phyloP scores from a whole-genome alignment of 1,140 invertebrate genomes.

The Heliconius nattereri region DNA sequence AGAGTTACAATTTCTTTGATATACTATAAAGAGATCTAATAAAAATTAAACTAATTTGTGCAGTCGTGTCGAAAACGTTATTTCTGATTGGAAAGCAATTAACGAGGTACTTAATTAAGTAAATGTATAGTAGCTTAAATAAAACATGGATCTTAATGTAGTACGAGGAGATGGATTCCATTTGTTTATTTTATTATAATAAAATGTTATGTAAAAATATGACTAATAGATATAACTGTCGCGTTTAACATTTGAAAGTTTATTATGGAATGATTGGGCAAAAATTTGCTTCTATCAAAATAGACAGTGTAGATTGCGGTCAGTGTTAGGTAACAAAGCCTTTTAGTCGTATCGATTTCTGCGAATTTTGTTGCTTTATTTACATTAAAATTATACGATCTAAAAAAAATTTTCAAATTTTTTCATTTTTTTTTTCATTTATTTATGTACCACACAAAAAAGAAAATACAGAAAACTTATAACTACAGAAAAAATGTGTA shows the following conservation, averaged over 20 bases:
- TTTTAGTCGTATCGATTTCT: background rate
- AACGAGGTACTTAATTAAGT: slow-evolving; percentile 42
- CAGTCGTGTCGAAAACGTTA: slow-evolving; percentile 40
- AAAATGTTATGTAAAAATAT: background rate
- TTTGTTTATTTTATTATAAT: slow-evolving; percentile 14
- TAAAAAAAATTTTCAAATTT: background rate
- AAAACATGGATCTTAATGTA: slow-evolving; percentile 12
- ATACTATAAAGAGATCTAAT: slow-evolving; percentile 35
- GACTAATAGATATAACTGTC: slow-evolving; percentile 6
- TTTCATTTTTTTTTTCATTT: no score
- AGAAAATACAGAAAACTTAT: no score
- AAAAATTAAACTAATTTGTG: slow-evolving; percentile 44
- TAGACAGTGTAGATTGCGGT: slow-evolving; percentile 5
- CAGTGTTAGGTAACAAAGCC: slow-evolving; percentile 8
- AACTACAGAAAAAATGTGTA: no score
- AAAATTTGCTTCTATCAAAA: background rate
- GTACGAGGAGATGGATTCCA: background rate
- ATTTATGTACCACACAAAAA: no score
- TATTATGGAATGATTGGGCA: slow-evolving; percentile 6
- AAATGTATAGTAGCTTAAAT: slow-evolving; percentile 33
- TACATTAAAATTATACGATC: background rate
- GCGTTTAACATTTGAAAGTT: slow-evolving; percentile 13
- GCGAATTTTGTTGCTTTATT: background rate
- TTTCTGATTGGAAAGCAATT: slow-evolving; percentile 42
- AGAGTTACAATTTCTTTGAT: slow-evolving; percentile 29